phyloP scores from a whole-genome alignment of 2,113 vertebrate genomes.

The Aldabrachelys gigantea region DNA sequence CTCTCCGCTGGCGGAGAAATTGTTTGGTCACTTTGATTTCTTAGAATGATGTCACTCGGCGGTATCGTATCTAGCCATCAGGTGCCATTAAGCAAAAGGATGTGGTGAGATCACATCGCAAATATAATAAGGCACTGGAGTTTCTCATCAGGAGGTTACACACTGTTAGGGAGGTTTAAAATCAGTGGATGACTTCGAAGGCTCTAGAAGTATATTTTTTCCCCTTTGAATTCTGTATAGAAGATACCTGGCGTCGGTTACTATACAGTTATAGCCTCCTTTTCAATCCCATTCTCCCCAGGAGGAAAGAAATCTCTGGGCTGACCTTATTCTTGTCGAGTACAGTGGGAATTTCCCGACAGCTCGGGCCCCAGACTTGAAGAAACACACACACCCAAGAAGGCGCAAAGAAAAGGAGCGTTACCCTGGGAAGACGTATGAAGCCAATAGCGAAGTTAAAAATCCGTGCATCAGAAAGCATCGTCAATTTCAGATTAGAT shows the following conservation, averaged over 20 bases:
- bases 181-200: not conserved
- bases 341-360: not conserved
- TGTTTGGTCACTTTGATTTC: slow-evolving; percentile 34
- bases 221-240: not conserved
- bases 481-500: not conserved
- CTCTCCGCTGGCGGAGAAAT: not conserved
- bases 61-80: not conserved
- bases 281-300: not conserved
- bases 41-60: not conserved
- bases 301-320: not conserved
- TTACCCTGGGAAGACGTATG: not conserved
- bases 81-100: slow-evolving; percentile 41
- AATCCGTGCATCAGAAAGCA: not conserved
- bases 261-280: not conserved
- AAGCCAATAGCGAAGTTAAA: not conserved
- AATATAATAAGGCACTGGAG: not conserved
- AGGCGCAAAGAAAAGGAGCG: accelerated
- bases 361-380: accelerated
- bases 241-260: not conserved
- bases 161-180: not conserved
- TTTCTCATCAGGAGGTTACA: not conserved
- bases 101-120: not conserved
- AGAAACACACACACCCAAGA: accelerated
- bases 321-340: not conserved
- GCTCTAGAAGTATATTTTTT: not conserved